Evolutionary conservation across 2,113 vertebrate genomes (phyloP), one percentile per base, ranked within the genome.

Genomic region (Nothocercus nigrocapillus): DNA sequence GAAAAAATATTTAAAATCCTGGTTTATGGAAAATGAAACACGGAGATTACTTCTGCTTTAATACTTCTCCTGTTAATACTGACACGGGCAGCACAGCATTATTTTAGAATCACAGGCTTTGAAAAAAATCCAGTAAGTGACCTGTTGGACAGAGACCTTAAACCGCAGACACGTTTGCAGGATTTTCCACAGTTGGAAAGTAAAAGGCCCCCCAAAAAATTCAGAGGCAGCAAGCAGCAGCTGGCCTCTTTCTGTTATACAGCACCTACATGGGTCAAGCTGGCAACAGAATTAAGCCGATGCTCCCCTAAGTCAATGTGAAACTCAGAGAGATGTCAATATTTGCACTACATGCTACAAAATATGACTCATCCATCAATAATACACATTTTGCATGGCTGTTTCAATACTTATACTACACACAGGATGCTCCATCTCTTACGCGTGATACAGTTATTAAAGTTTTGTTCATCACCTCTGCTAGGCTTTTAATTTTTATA

Each of bases 401-500:
- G 68, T 63, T 88, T 51, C 84, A 92, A 95, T 20, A 88, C 81
- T 62, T 56, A 36, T 47, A 40, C 80, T n/a, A 30, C 5, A 22
- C 25, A 36, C 47, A 19, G 11, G 19, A 49, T 20, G 38, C 86
- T 81, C 36, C 47, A 72, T 30, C 5, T 63, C 42, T 24, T 68
- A 69, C 28, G 40, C 62, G 75, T 82, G 34, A 56, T 54, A 25
- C 4, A 69, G n/a, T 34, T 78, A 86, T 63, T 88, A 63, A 34
- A 34, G 32, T 45, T 85, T 86, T 64, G 40, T 59, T 56, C 54
- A 30, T 63, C 61, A 62, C 76, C 88, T 95, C 85, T 78, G 56
- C 28, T 51, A 64, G 36, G 68, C 11, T 95, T 88, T 90, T 92
- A 72, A 84, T 78, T 95, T 62, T 82, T 44, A 79, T 32, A 72